Percentiles rank a stretch among this genome's conserved stretches.
Conservation (phyloP, 2,797 vertebrate species). For the Alectoris magna region DNA sequence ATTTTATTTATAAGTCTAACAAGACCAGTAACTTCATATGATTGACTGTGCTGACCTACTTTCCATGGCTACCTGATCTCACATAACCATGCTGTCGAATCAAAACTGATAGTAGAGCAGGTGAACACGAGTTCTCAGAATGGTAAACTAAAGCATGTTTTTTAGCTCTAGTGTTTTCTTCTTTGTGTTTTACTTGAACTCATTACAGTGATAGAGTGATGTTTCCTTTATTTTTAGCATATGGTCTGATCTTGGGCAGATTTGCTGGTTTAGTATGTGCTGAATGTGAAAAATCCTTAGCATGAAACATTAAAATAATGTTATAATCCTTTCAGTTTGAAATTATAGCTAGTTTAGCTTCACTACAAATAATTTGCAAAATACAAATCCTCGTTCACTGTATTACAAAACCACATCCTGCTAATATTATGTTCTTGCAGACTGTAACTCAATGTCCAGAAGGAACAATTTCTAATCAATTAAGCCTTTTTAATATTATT, state of each 20-base stretch:
- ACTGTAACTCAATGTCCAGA: background rate
- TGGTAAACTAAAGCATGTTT: background rate
- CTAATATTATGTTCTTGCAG: background rate
- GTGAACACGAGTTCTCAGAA: background rate
- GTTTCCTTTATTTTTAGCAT: background rate
- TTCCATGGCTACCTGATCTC: constrained; percentile 48
- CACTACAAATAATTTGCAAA: background rate
- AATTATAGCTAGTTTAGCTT: background rate
- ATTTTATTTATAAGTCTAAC: constrained; percentile 58
- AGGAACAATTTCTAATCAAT: constrained; percentile 16
- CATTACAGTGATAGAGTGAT: background rate
- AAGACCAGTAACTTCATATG: background rate
- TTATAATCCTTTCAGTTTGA: background rate
- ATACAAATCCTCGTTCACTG: background rate
- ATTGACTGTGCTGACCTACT: constrained; percentile 50
- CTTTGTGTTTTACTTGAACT: background rate
- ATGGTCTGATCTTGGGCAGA: background rate
- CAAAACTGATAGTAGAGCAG: background rate
- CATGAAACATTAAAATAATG: background rate
- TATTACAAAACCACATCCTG: background rate
- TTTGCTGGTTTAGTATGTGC: background rate
- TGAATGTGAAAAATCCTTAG: background rate
- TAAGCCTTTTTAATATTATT: constrained; percentile 7
- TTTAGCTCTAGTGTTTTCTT: background rate
- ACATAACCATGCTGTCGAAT: background rate